These are phyloP conservation scores for Sinelater perroti DNA, from an alignment of 2,888 invertebrate species.

Conservation along the genomic window DNA sequence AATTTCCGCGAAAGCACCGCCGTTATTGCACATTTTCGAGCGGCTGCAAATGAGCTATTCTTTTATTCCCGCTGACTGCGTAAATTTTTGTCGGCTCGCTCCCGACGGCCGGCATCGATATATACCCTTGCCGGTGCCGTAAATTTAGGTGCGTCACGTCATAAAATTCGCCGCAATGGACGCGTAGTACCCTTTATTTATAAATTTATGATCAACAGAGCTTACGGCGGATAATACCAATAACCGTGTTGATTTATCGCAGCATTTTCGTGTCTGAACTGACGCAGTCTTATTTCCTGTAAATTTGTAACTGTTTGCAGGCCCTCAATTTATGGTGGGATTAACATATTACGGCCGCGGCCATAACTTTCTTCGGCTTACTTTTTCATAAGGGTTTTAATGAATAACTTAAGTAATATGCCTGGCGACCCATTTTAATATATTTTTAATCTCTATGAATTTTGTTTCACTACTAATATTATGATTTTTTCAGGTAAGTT, in stretches of 20 bases:
- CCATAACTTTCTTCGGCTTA: too few relatives aligned
- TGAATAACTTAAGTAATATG: too few relatives aligned
- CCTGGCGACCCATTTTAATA: too few relatives aligned
- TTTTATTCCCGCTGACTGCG: neutral
- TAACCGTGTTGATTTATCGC: slow-evolving; percentile 1
- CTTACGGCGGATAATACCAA: slow-evolving; percentile 8
- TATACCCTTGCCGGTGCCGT: slow-evolving; percentile 4
- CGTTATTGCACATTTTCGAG: neutral
- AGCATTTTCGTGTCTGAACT: neutral
- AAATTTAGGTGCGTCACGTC: slow-evolving; percentile 9
- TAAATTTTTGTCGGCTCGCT: neutral
- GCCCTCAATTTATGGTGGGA: too few relatives aligned
- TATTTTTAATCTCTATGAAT: too few relatives aligned
- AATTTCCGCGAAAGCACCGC: neutral
- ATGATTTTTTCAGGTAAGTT: neutral
- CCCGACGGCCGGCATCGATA: neutral
- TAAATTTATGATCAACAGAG: slow-evolving; percentile 11
- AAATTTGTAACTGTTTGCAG: too few relatives aligned
- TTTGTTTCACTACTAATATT: too few relatives aligned
- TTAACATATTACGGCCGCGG: too few relatives aligned
- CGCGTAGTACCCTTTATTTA: slow-evolving; percentile 8
- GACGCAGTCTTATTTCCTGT: too few relatives aligned
- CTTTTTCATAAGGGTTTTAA: too few relatives aligned
- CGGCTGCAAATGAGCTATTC: neutral
- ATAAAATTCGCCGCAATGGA: slow-evolving; percentile 7